Percentiles rank a stretch among this genome's conserved stretches.
Evolutionary conservation across 2,888 invertebrate genomes (phyloP).

Genomic region (Gonocerus acuteangulatus): DNA sequence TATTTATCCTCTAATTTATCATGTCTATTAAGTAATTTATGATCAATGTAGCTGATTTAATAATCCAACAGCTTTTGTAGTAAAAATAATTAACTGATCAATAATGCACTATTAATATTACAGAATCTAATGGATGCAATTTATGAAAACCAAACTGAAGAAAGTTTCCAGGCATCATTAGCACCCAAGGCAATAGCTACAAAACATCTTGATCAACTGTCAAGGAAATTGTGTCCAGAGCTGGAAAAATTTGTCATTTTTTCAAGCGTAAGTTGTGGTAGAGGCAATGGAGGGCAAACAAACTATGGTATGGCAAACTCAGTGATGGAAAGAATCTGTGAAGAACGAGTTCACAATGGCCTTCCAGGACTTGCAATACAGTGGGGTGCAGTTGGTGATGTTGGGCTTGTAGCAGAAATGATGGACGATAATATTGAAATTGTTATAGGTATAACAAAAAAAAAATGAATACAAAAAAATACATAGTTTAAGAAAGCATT

Average conservation of each 20-base stretch:
- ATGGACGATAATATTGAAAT: conserved; percentile 59
- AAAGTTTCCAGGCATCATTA: conserved; percentile 59
- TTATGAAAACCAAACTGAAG: conserved; percentile 66
- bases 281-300: conserved; percentile 85
- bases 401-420: conserved; percentile 54
- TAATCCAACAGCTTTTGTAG: no score
- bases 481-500: no score
- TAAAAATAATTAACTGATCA: no score
- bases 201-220: conserved; percentile 61
- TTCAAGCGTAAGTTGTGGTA: conserved; percentile 84
- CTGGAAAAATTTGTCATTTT: conserved; percentile 74
- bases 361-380: conserved; percentile 76
- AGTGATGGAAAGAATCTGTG: conserved; percentile 55
- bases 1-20: no score
- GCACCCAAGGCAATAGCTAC: conserved; percentile 79
- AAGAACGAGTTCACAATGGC: conserved; percentile 59
- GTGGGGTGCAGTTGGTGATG: conserved; percentile 90
- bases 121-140: conserved; percentile 64
- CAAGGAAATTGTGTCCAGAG: conserved; percentile 51
- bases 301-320: conserved; percentile 89
- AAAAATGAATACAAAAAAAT: no score
- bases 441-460: conserved; percentile 50
- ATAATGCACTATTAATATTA: no score
- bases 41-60: no score
- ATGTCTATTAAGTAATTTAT: no score